Evolutionary conservation across 2,113 vertebrate species (phyloP).

Genomic region (Speoplatyrhinus poulsoni): DNA sequence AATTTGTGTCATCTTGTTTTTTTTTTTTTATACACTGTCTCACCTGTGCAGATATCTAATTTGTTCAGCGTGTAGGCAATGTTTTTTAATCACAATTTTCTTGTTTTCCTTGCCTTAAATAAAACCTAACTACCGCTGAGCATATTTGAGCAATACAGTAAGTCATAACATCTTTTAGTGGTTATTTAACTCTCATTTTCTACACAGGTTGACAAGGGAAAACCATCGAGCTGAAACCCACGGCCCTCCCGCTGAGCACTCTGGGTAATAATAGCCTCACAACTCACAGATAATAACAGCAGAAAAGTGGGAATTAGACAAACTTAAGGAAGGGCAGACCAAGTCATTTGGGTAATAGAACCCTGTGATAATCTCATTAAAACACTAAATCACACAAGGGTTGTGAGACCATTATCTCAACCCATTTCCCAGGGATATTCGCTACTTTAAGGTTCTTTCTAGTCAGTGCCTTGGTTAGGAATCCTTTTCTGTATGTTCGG

Average conservation of each 20-base stretch:
- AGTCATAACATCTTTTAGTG: background rate
- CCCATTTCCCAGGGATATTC: constrained; percentile 30
- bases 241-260: constrained; percentile 23
- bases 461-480: constrained; percentile 53
- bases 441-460: constrained; percentile 50
- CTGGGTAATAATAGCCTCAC: constrained; percentile 33
- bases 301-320: constrained; percentile 37
- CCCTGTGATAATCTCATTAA: constrained; percentile 59
- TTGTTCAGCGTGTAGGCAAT: too few relatives aligned
- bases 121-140: background rate
- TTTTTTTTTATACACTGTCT: too few relatives aligned
- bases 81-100: too few relatives aligned
- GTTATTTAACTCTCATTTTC: background rate
- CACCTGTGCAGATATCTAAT: too few relatives aligned
- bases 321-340: constrained; percentile 39
- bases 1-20: too few relatives aligned
- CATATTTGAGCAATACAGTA: background rate
- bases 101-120: background rate
- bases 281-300: constrained; percentile 30
- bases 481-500: constrained; percentile 4
- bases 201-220: background rate
- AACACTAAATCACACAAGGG: constrained; percentile 27
- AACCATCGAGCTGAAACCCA: background rate
- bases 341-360: constrained; percentile 48
- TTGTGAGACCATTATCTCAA: constrained; percentile 27